Base-by-base conservation (phyloP, 2,888 invertebrate species). In the Rhyacophila evoluta region DNA sequence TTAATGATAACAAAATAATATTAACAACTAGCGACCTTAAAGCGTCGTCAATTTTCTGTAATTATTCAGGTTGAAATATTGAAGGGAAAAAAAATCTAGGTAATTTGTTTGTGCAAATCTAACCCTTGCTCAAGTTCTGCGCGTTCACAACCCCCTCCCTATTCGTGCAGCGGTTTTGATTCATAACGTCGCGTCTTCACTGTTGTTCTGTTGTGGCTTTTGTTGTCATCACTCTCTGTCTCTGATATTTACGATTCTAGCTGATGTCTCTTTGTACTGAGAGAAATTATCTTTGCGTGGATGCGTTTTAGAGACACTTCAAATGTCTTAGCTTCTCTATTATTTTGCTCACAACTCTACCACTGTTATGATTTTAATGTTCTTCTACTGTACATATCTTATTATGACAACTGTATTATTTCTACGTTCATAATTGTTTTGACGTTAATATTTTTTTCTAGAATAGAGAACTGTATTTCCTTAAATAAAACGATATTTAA, bases 201-300 rank as follows among this genome's bases (percentile, higher is more conserved):
- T 19, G 55, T 55, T 55, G 55, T 55, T 55, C 55, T 55, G 55
- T 55, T 55, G 55, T 55, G 55, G 55, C 55, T 55, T 55, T 55
- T 55, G 55, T 55, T 55, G 55, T 55, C 55, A 55, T 55, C 55
- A 55, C 55, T 55, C 55, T 55, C 55, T 55, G 55, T 55, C 55
- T 55, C 55, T 55, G 25, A 55, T 55, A 55, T 55, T 55, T 55
- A 55, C 55, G 55, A 55, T 55, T 55, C 55, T 15, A 55, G 55
- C 19, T 55, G 55, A 55, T 55, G 55, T 55, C 55, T 55, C 55
- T 55, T 55, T 55, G 55, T 55, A 55, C 55, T 55, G 10, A 55
- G 55, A 55, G 55, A 55, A 55, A 55, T 55, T 55, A 55, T 25
- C 55, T 55, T 55, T 55, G 55, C 55, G 55, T 55, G 55, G 55